phyloP scores from a whole-genome alignment of 2,888 invertebrate species.

The Ommatoiulus sabulosus region DNA sequence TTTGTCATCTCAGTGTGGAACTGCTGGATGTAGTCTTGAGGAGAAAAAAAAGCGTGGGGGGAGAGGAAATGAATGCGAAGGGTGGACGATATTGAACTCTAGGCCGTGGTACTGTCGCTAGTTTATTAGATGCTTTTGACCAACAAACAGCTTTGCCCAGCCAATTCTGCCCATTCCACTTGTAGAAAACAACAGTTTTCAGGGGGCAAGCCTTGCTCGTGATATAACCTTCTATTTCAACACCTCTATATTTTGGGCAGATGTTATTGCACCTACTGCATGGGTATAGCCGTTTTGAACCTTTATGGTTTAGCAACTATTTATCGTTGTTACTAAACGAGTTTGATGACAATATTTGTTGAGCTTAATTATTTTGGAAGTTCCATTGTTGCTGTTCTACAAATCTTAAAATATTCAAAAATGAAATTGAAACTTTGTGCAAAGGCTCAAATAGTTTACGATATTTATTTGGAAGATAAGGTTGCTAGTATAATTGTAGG shows the following conservation, averaged over 20 bases:
- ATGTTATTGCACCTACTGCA: background rate
- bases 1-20: constrained; percentile 51
- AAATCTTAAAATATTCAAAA: too few relatives aligned
- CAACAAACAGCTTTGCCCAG: constrained; percentile 19
- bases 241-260: background rate
- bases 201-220: background rate
- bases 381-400: too few relatives aligned
- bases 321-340: too few relatives aligned
- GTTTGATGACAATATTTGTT: too few relatives aligned
- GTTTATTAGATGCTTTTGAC: background rate
- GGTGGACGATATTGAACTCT: constrained; percentile 45
- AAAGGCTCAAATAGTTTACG: too few relatives aligned
- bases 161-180: background rate
- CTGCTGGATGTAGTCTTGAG: background rate
- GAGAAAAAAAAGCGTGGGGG: background rate
- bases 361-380: too few relatives aligned
- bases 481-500: too few relatives aligned
- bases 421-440: too few relatives aligned
- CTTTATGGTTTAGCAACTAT: too few relatives aligned
- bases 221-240: background rate
- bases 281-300: background rate
- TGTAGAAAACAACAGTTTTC: background rate
- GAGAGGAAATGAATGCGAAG: background rate
- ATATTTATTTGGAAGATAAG: too few relatives aligned
- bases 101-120: background rate